Conservation (phyloP, 2,113 vertebrate species). For the Podarcis cretensis region DNA sequence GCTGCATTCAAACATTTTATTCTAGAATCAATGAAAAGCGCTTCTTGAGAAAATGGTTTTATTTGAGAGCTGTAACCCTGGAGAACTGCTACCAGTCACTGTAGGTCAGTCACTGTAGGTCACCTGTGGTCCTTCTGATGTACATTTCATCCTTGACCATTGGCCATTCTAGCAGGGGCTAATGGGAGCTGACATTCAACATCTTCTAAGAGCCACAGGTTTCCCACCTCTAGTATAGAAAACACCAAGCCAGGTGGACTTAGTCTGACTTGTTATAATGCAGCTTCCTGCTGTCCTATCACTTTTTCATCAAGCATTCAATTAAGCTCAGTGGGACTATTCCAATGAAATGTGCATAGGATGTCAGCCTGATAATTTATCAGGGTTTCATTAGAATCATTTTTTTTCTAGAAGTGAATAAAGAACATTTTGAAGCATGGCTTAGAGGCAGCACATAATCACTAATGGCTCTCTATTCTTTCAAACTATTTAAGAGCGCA, state of each 20-base stretch:
- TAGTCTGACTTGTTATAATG: neutral
- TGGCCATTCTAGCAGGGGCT: too few relatives aligned
- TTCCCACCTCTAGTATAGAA: neutral
- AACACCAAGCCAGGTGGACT: neutral
- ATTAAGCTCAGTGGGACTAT: neutral
- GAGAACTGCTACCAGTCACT: too few relatives aligned
- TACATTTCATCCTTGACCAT: too few relatives aligned
- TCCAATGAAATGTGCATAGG: neutral
- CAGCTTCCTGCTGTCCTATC: neutral
- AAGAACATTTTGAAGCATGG: neutral
- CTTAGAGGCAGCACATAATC: neutral
- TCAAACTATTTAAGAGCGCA: constrained; percentile 11
- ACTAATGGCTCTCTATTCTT: neutral
- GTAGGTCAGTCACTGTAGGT: too few relatives aligned
- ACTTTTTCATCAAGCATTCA: too few relatives aligned
- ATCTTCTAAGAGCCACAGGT: too few relatives aligned
- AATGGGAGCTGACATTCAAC: too few relatives aligned
- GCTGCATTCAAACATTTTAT: too few relatives aligned
- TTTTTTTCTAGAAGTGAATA: neutral
- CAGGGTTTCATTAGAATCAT: neutral
- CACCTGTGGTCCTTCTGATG: too few relatives aligned
- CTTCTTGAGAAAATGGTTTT: too few relatives aligned
- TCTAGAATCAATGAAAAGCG: too few relatives aligned
- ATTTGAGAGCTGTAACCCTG: too few relatives aligned
- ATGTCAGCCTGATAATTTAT: neutral